These are phyloP conservation scores for Theodoxus fluviatilis DNA, from an alignment of 2,888 invertebrate genomes.

Conservation along the genomic window DNA sequence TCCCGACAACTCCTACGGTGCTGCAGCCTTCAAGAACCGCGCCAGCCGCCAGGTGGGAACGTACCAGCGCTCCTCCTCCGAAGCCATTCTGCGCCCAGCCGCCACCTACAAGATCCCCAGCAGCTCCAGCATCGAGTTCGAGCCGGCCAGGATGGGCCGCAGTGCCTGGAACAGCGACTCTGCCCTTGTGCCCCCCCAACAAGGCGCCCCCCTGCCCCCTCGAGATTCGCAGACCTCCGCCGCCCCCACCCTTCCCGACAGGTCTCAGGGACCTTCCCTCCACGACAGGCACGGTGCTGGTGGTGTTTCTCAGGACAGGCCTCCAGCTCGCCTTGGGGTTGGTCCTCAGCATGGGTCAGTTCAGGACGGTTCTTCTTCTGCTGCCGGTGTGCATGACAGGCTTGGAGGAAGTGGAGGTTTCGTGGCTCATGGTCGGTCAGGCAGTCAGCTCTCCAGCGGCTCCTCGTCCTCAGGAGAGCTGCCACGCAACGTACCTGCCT, in stretches of 20 bases:
- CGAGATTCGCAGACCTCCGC: constrained; percentile 11
- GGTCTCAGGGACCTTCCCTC: neutral
- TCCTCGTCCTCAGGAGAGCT: too few species aligned
- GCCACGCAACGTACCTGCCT: constrained; percentile 26
- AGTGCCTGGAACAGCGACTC: constrained; percentile 39
- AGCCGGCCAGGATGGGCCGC: constrained; percentile 27
- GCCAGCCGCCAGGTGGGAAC: constrained; percentile 45
- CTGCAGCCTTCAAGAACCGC: constrained; percentile 42
- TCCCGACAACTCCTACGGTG: constrained; percentile 52
- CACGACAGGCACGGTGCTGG: neutral
- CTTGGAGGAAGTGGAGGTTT: too few species aligned
- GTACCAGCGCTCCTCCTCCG: constrained; percentile 49
- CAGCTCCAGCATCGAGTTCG: constrained; percentile 30
- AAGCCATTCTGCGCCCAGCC: constrained; percentile 35
- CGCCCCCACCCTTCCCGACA: neutral
- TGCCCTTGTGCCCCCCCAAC: constrained; percentile 18
- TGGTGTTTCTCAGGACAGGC: neutral
- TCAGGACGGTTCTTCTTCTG: too few species aligned
- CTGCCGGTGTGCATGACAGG: too few species aligned
- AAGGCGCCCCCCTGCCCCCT: neutral
- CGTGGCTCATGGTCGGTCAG: too few species aligned
- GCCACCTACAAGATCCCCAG: constrained; percentile 20
- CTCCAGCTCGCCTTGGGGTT: constrained; percentile 11
- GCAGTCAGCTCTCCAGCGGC: too few species aligned
- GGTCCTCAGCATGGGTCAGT: too few species aligned